phyloP scores from a whole-genome alignment of 2,113 vertebrate genomes.

The Fulmarus glacialis region DNA sequence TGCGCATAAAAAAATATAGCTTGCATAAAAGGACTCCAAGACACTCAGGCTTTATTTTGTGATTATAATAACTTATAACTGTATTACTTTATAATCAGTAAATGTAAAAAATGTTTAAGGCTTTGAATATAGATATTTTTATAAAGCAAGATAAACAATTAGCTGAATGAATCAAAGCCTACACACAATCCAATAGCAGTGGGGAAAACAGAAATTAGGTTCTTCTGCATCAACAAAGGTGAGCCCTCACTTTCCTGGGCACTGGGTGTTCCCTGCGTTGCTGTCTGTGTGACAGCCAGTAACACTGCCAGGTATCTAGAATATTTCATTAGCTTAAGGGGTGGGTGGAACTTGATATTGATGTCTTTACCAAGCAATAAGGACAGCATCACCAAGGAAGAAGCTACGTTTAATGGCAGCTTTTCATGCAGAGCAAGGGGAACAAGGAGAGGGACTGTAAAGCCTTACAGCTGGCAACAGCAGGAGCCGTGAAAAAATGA shows the following conservation, averaged over 20 bases:
- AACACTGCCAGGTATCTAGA: background rate
- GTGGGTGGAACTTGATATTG: background rate
- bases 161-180: background rate
- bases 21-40: background rate
- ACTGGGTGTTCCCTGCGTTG: background rate
- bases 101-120: background rate
- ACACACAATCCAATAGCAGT: background rate
- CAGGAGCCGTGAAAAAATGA: background rate
- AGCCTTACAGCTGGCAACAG: background rate
- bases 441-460: background rate
- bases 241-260: background rate
- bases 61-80: background rate
- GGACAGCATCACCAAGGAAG: background rate
- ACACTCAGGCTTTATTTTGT: background rate
- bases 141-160: background rate
- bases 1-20: background rate
- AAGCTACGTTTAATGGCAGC: background rate
- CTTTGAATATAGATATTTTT: background rate
- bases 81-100: background rate
- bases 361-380: background rate
- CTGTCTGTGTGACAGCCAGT: fast-evolving
- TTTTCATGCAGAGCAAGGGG: background rate
- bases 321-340: background rate
- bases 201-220: background rate
- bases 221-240: background rate